Conservation (phyloP, 1,140 invertebrate genomes). For the Lordiphosa mommai region DNA sequence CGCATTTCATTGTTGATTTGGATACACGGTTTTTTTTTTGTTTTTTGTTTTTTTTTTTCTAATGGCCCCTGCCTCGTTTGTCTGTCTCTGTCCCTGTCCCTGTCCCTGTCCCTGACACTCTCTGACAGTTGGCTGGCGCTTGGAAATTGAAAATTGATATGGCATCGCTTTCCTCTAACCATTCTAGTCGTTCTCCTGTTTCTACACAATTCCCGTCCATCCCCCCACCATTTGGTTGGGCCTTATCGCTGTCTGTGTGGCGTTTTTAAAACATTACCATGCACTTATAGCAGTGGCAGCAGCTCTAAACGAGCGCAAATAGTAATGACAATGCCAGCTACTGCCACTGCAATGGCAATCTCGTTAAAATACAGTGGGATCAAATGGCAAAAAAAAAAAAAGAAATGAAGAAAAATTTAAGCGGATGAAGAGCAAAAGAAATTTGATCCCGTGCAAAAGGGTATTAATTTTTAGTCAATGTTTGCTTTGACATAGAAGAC, state of each 20-base stretch:
- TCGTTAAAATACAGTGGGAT: constrained; percentile 37
- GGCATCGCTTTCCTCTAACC: constrained; percentile 34
- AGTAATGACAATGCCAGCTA: constrained; percentile 62
- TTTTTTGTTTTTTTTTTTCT: constrained; percentile 3
- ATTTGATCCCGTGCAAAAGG: neutral
- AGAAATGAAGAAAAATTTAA: constrained; percentile 1
- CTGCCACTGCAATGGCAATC: constrained; percentile 4
- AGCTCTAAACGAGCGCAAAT: constrained; percentile 68
- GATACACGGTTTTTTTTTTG: constrained; percentile 29
- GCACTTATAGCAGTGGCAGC: constrained; percentile 49
- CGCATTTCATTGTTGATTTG: constrained; percentile 54
- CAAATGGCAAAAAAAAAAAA: neutral
- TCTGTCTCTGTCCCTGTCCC: constrained; percentile 8
- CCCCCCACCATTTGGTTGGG: constrained; percentile 11
- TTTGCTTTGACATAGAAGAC: no score
- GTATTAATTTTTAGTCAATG: neutral
- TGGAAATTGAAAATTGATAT: constrained; percentile 71
- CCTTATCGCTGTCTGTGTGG: constrained; percentile 46
- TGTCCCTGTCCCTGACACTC: constrained; percentile 17
- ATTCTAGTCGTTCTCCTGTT: constrained; percentile 4
- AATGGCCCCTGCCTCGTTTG: neutral
- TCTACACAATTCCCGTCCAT: neutral
- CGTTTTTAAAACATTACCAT: constrained; percentile 68
- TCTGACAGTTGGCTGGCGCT: constrained; percentile 47
- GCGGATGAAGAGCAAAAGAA: neutral